Conservation (phyloP, 2,888 invertebrate genomes). For the Leucophenga montana region DNA sequence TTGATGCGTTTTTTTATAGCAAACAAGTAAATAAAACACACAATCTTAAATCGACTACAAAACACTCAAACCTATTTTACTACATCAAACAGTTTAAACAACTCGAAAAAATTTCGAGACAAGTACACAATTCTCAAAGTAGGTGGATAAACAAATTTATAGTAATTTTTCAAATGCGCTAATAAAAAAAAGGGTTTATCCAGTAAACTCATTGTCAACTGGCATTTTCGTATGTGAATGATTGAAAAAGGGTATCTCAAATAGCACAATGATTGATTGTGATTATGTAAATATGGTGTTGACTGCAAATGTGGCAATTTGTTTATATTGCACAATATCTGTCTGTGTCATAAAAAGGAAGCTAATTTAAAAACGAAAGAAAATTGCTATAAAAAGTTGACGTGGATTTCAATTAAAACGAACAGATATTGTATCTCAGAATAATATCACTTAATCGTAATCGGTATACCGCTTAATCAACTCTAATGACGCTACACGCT, state of each 20-base stretch:
- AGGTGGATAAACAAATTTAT: slow-evolving; percentile 55
- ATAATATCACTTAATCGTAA: too few relatives aligned
- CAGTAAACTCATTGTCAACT: background rate
- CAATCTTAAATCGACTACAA: background rate
- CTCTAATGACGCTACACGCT: slow-evolving; percentile 34
- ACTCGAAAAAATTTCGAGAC: background rate
- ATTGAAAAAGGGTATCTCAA: slow-evolving; percentile 24
- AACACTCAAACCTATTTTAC: slow-evolving; percentile 16
- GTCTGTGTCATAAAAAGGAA: background rate
- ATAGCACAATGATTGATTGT: slow-evolving; percentile 64
- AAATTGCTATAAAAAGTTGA: background rate
- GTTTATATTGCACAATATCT: too few relatives aligned
- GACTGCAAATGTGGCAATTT: slow-evolving; percentile 3
- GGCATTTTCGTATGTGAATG: background rate
- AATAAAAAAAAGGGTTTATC: slow-evolving; percentile 8
- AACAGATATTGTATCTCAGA: too few relatives aligned
- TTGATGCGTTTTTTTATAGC: slow-evolving; percentile 32
- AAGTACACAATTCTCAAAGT: background rate
- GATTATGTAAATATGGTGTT: slow-evolving; percentile 61
- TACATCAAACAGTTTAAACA: slow-evolving; percentile 51
- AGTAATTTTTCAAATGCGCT: slow-evolving; percentile 65
- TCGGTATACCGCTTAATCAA: background rate
- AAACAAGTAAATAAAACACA: slow-evolving; percentile 23
- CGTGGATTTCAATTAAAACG: too few relatives aligned
- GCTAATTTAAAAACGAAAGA: slow-evolving; percentile 3